Conservation (phyloP, 2,113 vertebrate genomes). For the Pseudorectes ferrugineus region DNA sequence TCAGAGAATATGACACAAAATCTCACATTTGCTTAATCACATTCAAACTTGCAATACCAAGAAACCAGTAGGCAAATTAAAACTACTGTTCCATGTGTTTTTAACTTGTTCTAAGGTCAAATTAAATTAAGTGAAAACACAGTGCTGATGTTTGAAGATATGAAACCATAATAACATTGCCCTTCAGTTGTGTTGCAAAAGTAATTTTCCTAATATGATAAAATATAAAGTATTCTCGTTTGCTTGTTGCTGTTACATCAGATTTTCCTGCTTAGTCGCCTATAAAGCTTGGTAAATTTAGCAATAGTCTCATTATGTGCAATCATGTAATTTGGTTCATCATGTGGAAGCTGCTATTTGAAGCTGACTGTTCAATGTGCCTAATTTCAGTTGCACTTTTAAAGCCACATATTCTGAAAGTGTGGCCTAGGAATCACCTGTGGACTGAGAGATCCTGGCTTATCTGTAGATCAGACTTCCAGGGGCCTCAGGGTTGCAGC, state of each 20-base stretch:
- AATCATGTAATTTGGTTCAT: conserved; percentile 33
- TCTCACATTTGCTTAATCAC: neutral
- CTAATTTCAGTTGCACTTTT: neutral
- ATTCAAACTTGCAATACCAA: neutral
- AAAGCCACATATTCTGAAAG: neutral
- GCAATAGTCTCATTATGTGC: neutral
- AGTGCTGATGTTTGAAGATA: neutral
- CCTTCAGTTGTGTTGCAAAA: neutral
- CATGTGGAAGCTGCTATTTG: conserved; percentile 2
- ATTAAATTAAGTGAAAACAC: neutral
- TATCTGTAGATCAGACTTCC: neutral
- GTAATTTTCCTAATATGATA: neutral
- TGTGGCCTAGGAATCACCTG: neutral
- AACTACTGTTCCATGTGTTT: neutral
- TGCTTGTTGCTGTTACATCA: neutral
- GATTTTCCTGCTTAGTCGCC: neutral
- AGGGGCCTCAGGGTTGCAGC: neutral
- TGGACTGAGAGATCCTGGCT: neutral
- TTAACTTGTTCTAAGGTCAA: neutral
- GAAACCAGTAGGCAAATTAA: neutral
- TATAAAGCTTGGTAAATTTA: conserved; percentile 30
- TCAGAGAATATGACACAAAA: neutral
- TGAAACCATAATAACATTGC: neutral
- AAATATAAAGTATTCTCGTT: neutral
- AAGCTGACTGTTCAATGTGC: neutral